A percentile compares a stretch with the other conserved stretches of the same genome.
Evolutionary conservation across 2,888 invertebrate species (phyloP).

Genomic region (Hylaea fasciaria): DNA sequence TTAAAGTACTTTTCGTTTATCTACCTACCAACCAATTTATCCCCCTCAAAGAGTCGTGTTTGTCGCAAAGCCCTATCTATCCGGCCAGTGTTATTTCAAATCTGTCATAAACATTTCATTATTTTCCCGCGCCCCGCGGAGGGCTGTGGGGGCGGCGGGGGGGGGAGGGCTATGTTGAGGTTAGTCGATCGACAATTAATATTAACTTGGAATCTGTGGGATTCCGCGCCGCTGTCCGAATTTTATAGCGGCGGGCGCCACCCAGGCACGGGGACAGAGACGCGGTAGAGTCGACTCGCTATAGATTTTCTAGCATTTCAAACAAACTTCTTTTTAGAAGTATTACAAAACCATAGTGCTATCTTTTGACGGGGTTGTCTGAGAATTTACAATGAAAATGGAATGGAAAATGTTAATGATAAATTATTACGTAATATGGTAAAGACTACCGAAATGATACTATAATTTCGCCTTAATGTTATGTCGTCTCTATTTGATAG

Average conservation of each 20-base stretch:
- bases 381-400: too few species aligned
- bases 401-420: too few species aligned
- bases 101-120: constrained; percentile 27
- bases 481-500: too few species aligned
- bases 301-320: neutral
- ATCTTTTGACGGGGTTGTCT: too few species aligned
- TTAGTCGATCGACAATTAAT: constrained; percentile 83
- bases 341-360: too few species aligned
- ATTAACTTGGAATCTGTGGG: constrained; percentile 84
- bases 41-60: neutral
- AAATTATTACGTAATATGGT: too few species aligned
- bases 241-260: constrained; percentile 85
- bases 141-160: neutral
- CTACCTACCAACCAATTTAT: neutral
- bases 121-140: constrained; percentile 16
- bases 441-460: too few species aligned
- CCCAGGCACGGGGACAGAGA: constrained; percentile 69
- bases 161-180: constrained; percentile 56
- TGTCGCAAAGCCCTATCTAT: constrained; percentile 1
- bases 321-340: too few species aligned
- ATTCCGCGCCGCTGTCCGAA: constrained; percentile 84
- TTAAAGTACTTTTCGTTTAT: too few species aligned
- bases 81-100: constrained; percentile 17
- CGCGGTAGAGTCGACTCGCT: constrained; percentile 50
- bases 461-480: too few species aligned